Evolutionary conservation across 1,140 invertebrate species (phyloP).

Genomic region (Stegodyphus dumicola): DNA sequence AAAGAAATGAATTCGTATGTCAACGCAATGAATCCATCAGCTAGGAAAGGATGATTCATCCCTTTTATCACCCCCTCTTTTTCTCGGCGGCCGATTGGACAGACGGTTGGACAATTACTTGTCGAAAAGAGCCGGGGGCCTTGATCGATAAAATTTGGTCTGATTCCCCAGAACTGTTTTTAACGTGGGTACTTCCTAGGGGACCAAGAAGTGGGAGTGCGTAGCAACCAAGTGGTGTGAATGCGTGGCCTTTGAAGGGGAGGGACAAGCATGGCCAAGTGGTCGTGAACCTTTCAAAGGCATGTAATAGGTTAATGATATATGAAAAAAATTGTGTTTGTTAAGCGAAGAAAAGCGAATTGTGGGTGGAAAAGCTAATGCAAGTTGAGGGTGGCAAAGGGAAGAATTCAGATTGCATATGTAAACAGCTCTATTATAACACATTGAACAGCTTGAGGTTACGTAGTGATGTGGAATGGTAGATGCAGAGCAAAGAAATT

Average conservation of each 20-base stretch:
- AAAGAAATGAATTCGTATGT: conserved; percentile 26
- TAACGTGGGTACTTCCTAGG: neutral
- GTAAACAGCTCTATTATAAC: too few species aligned
- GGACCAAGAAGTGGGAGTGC: neutral
- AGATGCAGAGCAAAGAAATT: too few species aligned
- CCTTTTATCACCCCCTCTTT: neutral
- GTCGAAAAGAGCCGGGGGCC: neutral
- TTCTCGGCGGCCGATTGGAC: neutral
- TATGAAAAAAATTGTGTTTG: conserved; percentile 3
- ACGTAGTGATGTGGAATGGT: too few species aligned
- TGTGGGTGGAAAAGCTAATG: too few species aligned
- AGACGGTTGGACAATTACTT: conserved; percentile 27
- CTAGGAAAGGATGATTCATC: conserved; percentile 20
- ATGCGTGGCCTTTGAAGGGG: neutral
- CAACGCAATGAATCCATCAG: conserved; percentile 36
- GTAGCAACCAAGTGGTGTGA: neutral
- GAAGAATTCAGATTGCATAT: too few species aligned
- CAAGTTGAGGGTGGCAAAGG: too few species aligned
- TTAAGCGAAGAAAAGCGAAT: neutral
- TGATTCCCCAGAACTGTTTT: neutral
- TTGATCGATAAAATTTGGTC: neutral
- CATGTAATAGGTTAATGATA: conserved; percentile 14
- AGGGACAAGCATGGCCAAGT: neutral
- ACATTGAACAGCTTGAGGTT: too few species aligned
- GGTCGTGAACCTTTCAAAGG: neutral